Evolutionary conservation across 2,888 invertebrate species (phyloP).

Genomic region (Petrolisthes cinctipes): DNA sequence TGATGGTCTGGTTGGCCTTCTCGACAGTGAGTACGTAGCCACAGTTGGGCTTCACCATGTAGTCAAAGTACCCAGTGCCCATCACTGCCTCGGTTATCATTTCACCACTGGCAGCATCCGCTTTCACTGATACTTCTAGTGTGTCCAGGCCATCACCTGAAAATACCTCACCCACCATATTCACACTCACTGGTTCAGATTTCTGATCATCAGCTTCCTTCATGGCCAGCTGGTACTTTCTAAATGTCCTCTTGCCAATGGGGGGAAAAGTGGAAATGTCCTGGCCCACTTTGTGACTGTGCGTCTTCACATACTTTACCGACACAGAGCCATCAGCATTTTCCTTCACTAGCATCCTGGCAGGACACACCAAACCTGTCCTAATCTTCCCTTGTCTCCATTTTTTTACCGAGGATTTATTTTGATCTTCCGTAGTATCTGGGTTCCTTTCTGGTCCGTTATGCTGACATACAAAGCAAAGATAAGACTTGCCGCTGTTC

Average conservation of each 20-base stretch:
- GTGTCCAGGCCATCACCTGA: background rate
- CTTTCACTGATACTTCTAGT: background rate
- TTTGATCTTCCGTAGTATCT: background rate
- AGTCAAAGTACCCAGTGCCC: conserved; percentile 31
- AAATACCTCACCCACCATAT: background rate
- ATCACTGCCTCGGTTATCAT: conserved; percentile 24
- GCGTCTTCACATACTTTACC: conserved; percentile 33
- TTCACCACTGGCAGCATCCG: conserved; percentile 20
- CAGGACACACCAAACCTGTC: conserved; percentile 30
- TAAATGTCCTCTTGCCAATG: conserved; percentile 5
- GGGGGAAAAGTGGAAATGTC: conserved; percentile 8
- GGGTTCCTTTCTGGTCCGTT: conserved; percentile 17
- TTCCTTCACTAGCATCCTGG: conserved; percentile 40
- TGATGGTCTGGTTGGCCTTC: conserved; percentile 22
- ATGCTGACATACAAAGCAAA: conserved; percentile 35
- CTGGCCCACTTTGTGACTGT: conserved; percentile 20
- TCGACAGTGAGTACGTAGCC: conserved; percentile 30
- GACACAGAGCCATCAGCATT: conserved; percentile 9
- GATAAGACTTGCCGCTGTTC: conserved; percentile 24
- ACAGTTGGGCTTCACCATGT: conserved; percentile 31
- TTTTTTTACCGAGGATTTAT: background rate
- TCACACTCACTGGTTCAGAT: background rate
- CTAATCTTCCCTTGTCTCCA: background rate
- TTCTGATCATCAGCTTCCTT: conserved; percentile 4
- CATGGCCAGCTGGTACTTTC: conserved; percentile 15